phyloP scores from a whole-genome alignment of 2,113 vertebrate species.

The Ellobius talpinus region DNA sequence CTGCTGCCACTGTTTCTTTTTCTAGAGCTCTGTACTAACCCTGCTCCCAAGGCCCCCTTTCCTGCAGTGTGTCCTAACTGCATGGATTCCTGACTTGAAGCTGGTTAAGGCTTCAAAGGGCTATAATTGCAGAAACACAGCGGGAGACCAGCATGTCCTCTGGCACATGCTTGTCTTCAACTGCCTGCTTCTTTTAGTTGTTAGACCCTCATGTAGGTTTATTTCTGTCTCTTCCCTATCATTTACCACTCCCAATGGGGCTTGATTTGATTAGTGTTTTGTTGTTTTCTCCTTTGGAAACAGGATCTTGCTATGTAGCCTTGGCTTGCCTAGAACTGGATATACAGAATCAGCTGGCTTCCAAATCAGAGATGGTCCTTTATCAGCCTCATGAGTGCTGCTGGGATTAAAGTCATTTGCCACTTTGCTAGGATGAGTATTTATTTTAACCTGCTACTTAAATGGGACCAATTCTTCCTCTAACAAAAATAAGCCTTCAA shows the following conservation, averaged over 20 bases:
- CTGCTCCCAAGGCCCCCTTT: constrained; percentile 42
- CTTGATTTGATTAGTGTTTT: neutral
- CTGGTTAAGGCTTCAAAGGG: neutral
- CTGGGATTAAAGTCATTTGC: neutral
- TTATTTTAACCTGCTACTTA: constrained; percentile 46
- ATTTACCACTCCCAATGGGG: constrained; percentile 18
- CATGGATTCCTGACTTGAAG: constrained; percentile 32
- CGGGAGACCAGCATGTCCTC: neutral
- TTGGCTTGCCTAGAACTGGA: neutral
- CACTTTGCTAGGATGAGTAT: neutral
- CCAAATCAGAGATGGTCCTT: neutral
- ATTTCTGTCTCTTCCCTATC: constrained; percentile 7
- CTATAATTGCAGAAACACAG: neutral
- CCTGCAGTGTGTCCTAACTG: neutral
- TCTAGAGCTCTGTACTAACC: constrained; percentile 34
- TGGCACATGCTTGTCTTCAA: neutral
- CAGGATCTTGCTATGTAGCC: neutral
- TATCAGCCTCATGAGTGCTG: neutral
- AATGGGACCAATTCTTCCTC: neutral
- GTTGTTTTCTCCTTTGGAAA: neutral
- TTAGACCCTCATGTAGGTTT: neutral
- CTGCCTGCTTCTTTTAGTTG: neutral
- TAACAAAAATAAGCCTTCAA: constrained; percentile 41
- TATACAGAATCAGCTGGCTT: neutral
- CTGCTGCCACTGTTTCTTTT: neutral